phyloP scores from a whole-genome alignment of 2,888 invertebrate species.

The Anodontia alba region DNA sequence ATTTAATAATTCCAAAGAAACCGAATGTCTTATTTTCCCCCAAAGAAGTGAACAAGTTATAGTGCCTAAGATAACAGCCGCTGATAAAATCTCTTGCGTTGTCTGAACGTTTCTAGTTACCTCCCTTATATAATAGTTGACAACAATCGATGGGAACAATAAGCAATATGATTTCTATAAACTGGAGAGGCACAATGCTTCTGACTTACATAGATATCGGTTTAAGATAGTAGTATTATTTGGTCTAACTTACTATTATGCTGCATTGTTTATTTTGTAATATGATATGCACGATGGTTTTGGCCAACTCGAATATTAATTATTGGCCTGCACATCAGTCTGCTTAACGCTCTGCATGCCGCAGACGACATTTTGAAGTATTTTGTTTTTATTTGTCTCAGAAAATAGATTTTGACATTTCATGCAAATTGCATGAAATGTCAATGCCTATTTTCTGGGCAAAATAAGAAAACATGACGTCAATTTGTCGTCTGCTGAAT shows the following conservation, averaged over 20 bases:
- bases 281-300: background rate
- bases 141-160: background rate
- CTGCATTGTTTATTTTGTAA: slow-evolving; percentile 1
- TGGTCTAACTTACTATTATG: background rate
- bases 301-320: too few species aligned
- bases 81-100: background rate
- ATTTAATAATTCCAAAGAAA: too few species aligned
- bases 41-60: background rate
- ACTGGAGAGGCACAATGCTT: background rate
- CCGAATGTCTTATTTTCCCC: too few species aligned
- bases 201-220: background rate
- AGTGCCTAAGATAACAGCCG: background rate
- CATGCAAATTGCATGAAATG: too few species aligned
- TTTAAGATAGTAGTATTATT: background rate
- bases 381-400: too few species aligned
- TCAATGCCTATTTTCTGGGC: too few species aligned
- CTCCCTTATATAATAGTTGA: background rate
- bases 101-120: background rate
- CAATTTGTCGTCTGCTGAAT: too few species aligned
- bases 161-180: slow-evolving; percentile 5
- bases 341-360: too few species aligned
- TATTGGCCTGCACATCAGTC: too few species aligned
- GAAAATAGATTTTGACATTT: too few species aligned
- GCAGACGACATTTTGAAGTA: too few species aligned
- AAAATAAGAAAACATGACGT: too few species aligned